These are phyloP conservation scores for Pocillopora grandis DNA, from an alignment of 92 coral and sea anemone species.

Conservation along the genomic window DNA sequence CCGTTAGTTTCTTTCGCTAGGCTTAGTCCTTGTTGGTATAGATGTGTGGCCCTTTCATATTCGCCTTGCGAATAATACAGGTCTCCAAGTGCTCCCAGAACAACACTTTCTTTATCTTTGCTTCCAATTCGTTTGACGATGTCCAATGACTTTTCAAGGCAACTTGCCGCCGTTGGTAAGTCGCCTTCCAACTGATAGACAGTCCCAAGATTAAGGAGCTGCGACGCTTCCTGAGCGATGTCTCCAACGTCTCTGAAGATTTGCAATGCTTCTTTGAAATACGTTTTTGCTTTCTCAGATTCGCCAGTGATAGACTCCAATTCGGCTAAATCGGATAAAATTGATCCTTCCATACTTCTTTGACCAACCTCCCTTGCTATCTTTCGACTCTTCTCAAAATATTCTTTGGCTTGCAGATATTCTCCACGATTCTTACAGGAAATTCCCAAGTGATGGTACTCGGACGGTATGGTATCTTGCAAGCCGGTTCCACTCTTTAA, in stretches of 20 bases:
- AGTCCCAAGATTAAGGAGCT: not conserved
- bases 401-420: not conserved
- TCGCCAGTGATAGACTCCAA: not conserved
- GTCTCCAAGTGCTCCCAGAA: not conserved
- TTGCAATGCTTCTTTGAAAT: not conserved
- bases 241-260: too few species aligned
- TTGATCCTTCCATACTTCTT: not conserved
- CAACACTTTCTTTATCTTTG: not conserved
- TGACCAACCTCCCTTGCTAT: not conserved
- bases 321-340: not conserved
- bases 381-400: not conserved
- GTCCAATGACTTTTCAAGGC: not conserved
- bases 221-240: too few species aligned
- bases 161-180: not conserved
- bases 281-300: not conserved
- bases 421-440: not conserved
- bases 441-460: not conserved
- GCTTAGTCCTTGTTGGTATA: not conserved
- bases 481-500: not conserved
- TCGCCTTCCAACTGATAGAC: not conserved
- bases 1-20: not conserved
- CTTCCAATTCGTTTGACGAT: not conserved
- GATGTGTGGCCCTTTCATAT: not conserved
- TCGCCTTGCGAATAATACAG: not conserved
- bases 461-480: not conserved